Base-by-base conservation (phyloP, 2,113 vertebrate genomes). In the Labrus mixtus region DNA sequence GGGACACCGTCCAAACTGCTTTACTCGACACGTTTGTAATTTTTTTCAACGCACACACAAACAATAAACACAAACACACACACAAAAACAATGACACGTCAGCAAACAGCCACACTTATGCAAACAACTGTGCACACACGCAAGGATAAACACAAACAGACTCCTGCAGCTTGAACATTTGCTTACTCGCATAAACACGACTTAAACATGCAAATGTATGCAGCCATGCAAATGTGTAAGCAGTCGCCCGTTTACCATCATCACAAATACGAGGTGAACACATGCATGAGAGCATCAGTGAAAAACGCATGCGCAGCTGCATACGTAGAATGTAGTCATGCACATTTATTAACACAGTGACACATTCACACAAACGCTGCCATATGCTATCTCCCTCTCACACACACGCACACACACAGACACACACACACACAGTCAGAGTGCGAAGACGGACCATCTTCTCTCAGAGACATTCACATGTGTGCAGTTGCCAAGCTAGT, bases 401-500 rank as follows among this genome's bases (percentile, higher is more conserved):
- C 68, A 20, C 62, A 43, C 48, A 58, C 36, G 4, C 16, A 39
- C 33, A 33, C 1, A 33, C 29, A 33, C 29, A 33, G 4, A 33
- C 29, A 33, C 29, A 33, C 29, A 33, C 29, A 33, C 29, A 23
- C 72, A 68, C 41, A 64, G 72, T 36, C 62, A 57, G 36, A 51
- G 64, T 65, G 53, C 69, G 22, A 57, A 36, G 70, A 78, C 57
- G 76, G 77, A 68, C 72, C 68, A 62, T 76, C 68, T 59, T 83
- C 73, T 67, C 63, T 67, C 60, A 56, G 54, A 79, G 60, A 80
- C 76, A 43, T 81, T 78, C 71, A 75, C 69, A 50, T 36, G 76
- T 79, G 79, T 86, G 86, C 77, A 70, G 76, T 68, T 22, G 65
- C 80, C 78, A 61, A 85, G 83, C 88, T 82, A 90, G 91, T 92